These are phyloP conservation scores for Melolontha melolontha DNA, from an alignment of 2,888 invertebrate species.

Conservation along the genomic window DNA sequence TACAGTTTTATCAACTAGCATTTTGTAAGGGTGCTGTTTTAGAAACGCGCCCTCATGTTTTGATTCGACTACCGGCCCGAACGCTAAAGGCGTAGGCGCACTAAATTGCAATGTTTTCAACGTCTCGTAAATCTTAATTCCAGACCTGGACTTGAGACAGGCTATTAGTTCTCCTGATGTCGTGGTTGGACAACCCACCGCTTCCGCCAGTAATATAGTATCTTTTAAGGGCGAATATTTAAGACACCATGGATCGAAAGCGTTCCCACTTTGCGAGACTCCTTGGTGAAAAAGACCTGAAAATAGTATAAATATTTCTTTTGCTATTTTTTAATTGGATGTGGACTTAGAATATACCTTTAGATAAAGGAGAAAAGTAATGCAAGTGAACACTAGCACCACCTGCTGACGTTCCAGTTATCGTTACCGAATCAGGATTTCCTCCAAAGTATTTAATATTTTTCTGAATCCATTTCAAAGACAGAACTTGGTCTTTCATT, in stretches of 20 bases:
- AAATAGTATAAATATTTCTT: slow-evolving; percentile 1
- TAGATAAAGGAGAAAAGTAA: slow-evolving; percentile 57
- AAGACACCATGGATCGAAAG: slow-evolving; percentile 69
- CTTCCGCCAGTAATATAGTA: slow-evolving; percentile 69
- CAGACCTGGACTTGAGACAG: slow-evolving; percentile 73
- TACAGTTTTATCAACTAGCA: slow-evolving; percentile 70
- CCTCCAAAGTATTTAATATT: slow-evolving; percentile 78
- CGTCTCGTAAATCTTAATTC: slow-evolving; percentile 69
- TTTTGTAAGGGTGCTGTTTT: slow-evolving; percentile 71
- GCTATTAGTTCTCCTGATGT: slow-evolving; percentile 69
- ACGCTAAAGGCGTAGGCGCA: slow-evolving; percentile 72
- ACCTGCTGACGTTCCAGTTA: slow-evolving; percentile 77
- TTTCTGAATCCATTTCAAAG: slow-evolving; percentile 74
- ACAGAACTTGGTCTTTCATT: slow-evolving; percentile 77
- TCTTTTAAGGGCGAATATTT: slow-evolving; percentile 69
- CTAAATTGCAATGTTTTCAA: slow-evolving; percentile 43
- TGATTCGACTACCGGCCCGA: slow-evolving; percentile 75
- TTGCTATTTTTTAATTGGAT: neutral
- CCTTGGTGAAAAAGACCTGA: slow-evolving; percentile 70
- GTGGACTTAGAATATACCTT: slow-evolving; percentile 1
- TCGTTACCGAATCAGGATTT: slow-evolving; percentile 73
- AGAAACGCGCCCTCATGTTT: slow-evolving; percentile 66
- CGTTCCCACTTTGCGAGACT: slow-evolving; percentile 76
- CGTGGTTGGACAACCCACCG: slow-evolving; percentile 72
- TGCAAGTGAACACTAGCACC: slow-evolving; percentile 80